Base-by-base conservation (phyloP, 2,888 invertebrate genomes). In the Loripinus fragilis region DNA sequence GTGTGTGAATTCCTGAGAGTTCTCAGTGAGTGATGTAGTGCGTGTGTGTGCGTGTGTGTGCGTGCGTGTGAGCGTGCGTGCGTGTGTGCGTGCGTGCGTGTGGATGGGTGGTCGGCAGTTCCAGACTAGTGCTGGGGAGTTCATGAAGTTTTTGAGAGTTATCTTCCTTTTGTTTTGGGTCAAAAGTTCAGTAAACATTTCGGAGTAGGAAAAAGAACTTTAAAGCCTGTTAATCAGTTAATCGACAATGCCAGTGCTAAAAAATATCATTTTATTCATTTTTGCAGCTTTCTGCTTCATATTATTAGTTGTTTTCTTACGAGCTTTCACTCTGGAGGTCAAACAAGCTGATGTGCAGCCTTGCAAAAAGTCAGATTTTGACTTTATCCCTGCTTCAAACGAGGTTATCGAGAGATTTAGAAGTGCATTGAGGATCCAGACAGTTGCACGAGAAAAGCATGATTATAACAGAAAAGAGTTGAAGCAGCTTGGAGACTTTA, bases 371-470 rank as follows among this genome's bases (percentile, higher is more conserved):
- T 79, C 81, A 1, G 90, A 90, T 73, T 68, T 79, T 20, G 90
- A 90, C 74, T 90, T 87, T 67, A 89, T 90, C 30, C 81, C 80
- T 28, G 86, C 88, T 33, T 80, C 80, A 20, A 80, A 86, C 30
- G 70, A 69, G 7, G 82, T 87, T 7, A 48, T 89, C 10, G 75
- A 76, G 50, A 85, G 86, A 52, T 90, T 91, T 74, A 85, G 85
- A 66, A 64, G 66, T 20, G 88, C 88, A 15, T 76, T 91, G 25
- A 79, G 86, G 15, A 86, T 89, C 68, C 60, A 86, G 38, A 90
- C 91, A 0, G 81, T 91, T 8, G 85, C 90, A 15, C 73, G 55
- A 60, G 85, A 86, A 33, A 38, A 30, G 8, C 85, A 83, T 17
- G 83, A 85, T 25, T 87, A 88, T 67, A 83, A 88, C 45, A 77